A percentile compares a stretch with the other conserved stretches of the same genome.
Conservation (phyloP, 2,888 invertebrate genomes). For the Mylabris sibirica region DNA sequence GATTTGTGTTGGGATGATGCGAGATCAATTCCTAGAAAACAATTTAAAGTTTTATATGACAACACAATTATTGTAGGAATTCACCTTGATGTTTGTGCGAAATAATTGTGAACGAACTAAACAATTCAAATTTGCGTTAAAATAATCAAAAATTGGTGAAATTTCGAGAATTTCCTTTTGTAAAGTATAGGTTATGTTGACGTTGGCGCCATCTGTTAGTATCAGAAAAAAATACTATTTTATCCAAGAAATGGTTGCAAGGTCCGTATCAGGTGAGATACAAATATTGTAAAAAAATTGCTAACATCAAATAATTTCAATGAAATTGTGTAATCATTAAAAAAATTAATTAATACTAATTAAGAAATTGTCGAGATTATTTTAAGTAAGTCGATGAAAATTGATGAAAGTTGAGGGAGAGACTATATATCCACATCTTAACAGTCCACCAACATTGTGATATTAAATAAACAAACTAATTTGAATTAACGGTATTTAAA, state of each 20-base stretch:
- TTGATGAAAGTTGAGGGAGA: conserved; percentile 44
- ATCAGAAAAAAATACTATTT: not conserved
- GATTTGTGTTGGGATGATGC: not conserved
- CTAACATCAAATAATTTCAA: conserved; percentile 16
- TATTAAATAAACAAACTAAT: no score
- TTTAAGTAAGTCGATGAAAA: conserved; percentile 16
- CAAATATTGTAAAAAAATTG: conserved; percentile 25
- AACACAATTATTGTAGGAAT: not conserved
- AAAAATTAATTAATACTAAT: conserved; percentile 22
- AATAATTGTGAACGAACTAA: not conserved
- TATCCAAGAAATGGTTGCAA: conserved; percentile 19
- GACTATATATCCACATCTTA: conserved; percentile 40
- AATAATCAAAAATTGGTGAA: conserved; percentile 11
- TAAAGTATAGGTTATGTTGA: conserved; percentile 26
- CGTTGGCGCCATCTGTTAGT: conserved; percentile 36
- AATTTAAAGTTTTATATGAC: not conserved
- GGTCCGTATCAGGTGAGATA: conserved; percentile 42
- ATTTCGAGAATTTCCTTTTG: not conserved
- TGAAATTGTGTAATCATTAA: not conserved
- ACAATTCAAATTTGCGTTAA: not conserved
- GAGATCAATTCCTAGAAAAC: not conserved
- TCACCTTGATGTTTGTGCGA: not conserved
- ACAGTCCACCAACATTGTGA: conserved; percentile 17
- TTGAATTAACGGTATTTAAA: no score
- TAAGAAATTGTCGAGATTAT: conserved; percentile 17